Evolutionary conservation across 1,140 invertebrate species (phyloP), one percentile per base, ranked within the genome.

Genomic region (Tetragonula clypearis): DNA sequence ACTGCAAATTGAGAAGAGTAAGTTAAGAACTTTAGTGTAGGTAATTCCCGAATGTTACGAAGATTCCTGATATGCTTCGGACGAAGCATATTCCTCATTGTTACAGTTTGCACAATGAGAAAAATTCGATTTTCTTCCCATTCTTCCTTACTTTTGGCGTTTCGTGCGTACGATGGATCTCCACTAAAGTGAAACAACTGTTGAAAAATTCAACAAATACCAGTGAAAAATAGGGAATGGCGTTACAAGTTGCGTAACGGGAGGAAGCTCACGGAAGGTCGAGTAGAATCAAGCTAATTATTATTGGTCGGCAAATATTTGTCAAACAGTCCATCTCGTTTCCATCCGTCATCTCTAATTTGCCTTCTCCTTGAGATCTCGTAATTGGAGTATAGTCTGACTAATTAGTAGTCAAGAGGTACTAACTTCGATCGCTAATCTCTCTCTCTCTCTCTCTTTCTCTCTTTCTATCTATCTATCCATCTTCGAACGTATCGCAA

Each of bases 331-430:
- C 58, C 62, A 30, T 87, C 73, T 53, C 41, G 75, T 11, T 68
- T 35, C 49, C 56, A 60, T 85, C 53, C 74, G 72, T 26, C 58
- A 62, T 87, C 83, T 86, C 77, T 84, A 90, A 90, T 90, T 90
- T 86, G 68, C 75, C 77, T 79, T 90, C 86, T 72, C 80, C 78
- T 77, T 41, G 76, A 84, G 75, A 72, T 66, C 41, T 77, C 55
- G 82, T 89, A 92, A 92, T 92, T 90, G 90, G 86, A 78, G 81
- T 69, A 86, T 85, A 86, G 89, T 79, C 72, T 30, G 81, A 68
- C 87, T 89, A 90, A 92, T 92, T 91, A 91, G 83, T 90, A 92
- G 84, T 82, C 84, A 56, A 87, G 87, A 71, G 82, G 69, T 68
- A 65, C 56, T 56, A 68, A 49, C 73, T 73, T 58, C 56, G 75